A percentile compares a stretch with the other conserved stretches of the same genome.
Evolutionary conservation across 2,113 vertebrate species (phyloP).

Genomic region (Eubucco bourcierii): DNA sequence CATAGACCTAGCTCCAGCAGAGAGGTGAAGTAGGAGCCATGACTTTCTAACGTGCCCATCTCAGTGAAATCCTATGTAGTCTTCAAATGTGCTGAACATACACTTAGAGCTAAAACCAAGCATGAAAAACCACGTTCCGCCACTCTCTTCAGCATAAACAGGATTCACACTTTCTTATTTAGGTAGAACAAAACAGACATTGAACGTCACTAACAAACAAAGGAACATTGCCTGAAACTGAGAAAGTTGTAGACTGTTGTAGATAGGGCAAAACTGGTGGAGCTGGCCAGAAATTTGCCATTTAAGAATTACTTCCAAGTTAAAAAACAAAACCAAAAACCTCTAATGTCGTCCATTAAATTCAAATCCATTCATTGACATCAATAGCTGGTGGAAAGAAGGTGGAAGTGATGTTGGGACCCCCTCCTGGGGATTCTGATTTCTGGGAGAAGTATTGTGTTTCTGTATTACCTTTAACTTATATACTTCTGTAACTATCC

Average conservation of each 20-base stretch:
- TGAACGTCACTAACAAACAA: constrained; percentile 7
- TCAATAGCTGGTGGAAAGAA: neutral
- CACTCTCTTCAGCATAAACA: neutral
- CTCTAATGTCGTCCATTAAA: neutral
- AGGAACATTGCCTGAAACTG: neutral
- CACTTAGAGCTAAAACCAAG: neutral
- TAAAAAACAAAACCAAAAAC: neutral
- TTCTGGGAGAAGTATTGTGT: too few species aligned
- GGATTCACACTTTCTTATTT: neutral
- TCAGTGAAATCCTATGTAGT: neutral
- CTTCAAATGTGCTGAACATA: neutral
- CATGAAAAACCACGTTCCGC: neutral
- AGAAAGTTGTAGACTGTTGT: neutral
- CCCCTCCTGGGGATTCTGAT: too few species aligned
- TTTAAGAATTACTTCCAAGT: neutral
- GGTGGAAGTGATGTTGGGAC: too few species aligned
- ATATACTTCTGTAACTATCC: too few species aligned
- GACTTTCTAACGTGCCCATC: neutral
- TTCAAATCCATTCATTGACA: neutral
- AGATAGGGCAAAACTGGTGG: neutral
- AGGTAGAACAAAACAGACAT: neutral
- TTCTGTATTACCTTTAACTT: too few species aligned
- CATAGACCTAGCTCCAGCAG: neutral
- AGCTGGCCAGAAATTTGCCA: neutral
- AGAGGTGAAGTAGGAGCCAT: neutral